A percentile compares a stretch with the other conserved stretches of the same genome.
phyloP scores from a whole-genome alignment of 2,797 vertebrate genomes.

The Mus minutoides region DNA sequence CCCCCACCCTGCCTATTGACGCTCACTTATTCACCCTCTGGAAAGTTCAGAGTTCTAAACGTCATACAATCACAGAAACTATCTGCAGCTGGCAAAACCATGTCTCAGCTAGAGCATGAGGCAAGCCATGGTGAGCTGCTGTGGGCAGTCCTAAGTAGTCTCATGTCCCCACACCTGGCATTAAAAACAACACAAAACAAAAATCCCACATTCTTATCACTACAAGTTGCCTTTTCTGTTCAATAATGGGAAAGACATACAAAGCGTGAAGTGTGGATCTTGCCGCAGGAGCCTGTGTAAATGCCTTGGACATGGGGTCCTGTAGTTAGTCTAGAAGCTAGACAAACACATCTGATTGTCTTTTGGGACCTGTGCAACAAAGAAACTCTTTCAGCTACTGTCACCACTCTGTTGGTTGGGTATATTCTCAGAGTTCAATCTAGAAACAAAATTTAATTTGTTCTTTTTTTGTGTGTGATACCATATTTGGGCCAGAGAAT shows the following conservation, averaged over 20 bases:
- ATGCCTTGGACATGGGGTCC: neutral
- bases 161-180: neutral
- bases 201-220: neutral
- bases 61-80: neutral
- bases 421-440: neutral
- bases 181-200: neutral
- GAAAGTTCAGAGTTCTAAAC: neutral
- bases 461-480: neutral
- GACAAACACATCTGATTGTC: neutral
- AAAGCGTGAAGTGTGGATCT: neutral
- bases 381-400: neutral
- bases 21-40: neutral
- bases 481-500: neutral
- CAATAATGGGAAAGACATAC: neutral
- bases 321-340: neutral
- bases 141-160: neutral
- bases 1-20: no score
- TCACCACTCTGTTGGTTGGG: neutral
- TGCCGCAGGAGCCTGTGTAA: neutral
- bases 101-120: neutral
- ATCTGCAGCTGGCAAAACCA: neutral
- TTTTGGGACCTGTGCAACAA: neutral
- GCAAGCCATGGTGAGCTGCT: neutral
- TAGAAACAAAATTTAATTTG: neutral
- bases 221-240: conserved; percentile 9